Evolutionary conservation across 1,140 invertebrate genomes (phyloP), one percentile per base, ranked within the genome.

Genomic region (Rhyacophila brunnea): DNA sequence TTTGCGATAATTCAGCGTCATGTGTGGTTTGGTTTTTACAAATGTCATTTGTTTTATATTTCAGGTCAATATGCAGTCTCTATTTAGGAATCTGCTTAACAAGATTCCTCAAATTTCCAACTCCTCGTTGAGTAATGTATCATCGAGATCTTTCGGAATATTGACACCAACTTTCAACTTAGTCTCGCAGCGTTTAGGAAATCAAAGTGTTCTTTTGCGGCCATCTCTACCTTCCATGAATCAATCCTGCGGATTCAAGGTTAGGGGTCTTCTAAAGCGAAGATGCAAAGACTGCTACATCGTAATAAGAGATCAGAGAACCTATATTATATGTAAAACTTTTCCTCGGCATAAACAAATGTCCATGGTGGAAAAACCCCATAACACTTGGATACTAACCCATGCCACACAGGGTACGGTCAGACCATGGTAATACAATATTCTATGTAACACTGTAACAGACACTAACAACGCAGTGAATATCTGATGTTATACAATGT

Each of bases 271-370:
- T 11, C 68, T 89, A 15, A 80, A 79, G 62, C 73, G 80, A 44
- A 77, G 88, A 34, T 91, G 89, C 68, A 84, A 83, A 69, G 83
- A 86, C 69, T 91, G 89, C 67, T 87, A 84, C 65, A 80, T 86
- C 68, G 79, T 87, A 2, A 71, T 75, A 19, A 71, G 81, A 20
- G 73, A 88, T 65, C 79, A 84, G 42, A 74, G 85, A 18, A 64
- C 82, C 64, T 87, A 83, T 71, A 83, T 89, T 48, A 79, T 86
- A 44, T 91, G 89, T 63, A 82, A 82, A 66, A 82, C 80, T 3
- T 80, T 87, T 67, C 81, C 82, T 14, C 74, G 87, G 49, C 89
- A 91, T 66, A 91, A 91, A 65, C 87, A 89, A 74, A 84, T 83
- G 78, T 68, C 80, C 19, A 84, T 81, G 70, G 72, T 80, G 20